phyloP scores from a whole-genome alignment of 2,113 vertebrate genomes.

The Panthera leo region DNA sequence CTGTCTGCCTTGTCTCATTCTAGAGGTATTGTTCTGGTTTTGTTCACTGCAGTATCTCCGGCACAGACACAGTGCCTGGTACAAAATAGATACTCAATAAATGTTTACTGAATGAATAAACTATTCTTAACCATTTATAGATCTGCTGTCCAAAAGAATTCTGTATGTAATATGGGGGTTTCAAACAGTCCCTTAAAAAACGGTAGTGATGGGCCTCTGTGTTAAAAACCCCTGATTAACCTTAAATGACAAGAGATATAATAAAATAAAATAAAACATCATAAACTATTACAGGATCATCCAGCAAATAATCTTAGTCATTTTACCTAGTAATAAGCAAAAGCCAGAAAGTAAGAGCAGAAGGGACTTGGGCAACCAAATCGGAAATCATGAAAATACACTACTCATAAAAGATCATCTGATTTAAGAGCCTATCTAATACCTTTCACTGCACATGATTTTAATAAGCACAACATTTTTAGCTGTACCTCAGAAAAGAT shows the following conservation, averaged over 20 bases:
- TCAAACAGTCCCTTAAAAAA: background rate
- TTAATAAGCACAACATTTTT: slow-evolving; percentile 27
- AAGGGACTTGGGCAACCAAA: background rate
- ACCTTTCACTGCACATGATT: background rate
- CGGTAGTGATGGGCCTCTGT: background rate
- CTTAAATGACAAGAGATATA: slow-evolving; percentile 31
- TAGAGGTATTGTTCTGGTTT: background rate
- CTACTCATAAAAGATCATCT: background rate
- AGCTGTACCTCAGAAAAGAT: slow-evolving; percentile 36
- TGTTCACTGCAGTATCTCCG: background rate
- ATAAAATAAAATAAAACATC: slow-evolving; percentile 17
- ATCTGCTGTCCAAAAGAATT: background rate
- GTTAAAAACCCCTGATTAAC: slow-evolving; percentile 34
- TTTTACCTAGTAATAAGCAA: slow-evolving; percentile 14
- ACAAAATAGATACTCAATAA: background rate
- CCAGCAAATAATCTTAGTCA: slow-evolving; percentile 34
- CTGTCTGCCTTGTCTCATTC: background rate
- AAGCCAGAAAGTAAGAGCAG: background rate
- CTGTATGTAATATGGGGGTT: background rate
- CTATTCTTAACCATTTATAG: background rate
- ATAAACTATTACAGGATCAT: slow-evolving; percentile 7
- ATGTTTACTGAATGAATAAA: background rate
- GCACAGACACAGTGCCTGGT: background rate
- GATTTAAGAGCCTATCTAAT: background rate
- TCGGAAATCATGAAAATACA: slow-evolving; percentile 15